phyloP scores from a whole-genome alignment of 2,113 vertebrate species.

The Sapayoa aenigma region DNA sequence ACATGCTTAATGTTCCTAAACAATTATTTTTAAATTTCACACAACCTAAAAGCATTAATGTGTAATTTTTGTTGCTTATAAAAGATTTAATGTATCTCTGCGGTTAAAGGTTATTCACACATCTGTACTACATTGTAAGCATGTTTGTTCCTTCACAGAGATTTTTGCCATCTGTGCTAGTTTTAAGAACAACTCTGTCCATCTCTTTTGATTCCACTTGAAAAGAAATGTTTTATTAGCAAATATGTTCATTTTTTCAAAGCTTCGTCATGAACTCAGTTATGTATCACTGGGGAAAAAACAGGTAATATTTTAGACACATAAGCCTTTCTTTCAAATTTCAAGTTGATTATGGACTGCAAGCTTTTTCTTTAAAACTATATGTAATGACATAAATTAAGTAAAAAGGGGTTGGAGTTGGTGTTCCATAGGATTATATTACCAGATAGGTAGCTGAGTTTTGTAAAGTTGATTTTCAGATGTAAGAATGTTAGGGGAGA shows the following conservation, averaged over 20 bases:
- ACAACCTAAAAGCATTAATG: not conserved
- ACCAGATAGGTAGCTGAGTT: not conserved
- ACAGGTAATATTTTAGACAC: not conserved
- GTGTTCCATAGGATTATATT: not conserved
- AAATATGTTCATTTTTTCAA: not conserved
- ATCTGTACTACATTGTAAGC: not conserved
- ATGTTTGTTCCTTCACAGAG: not conserved
- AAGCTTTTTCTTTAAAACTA: not conserved
- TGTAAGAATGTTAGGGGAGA: not conserved
- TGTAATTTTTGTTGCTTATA: not conserved
- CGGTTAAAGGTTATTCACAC: not conserved
- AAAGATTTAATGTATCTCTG: not conserved
- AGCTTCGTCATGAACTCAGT: not conserved
- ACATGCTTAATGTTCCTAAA: not conserved
- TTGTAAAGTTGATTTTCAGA: not conserved
- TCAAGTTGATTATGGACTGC: not conserved
- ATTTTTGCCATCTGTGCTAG: not conserved
- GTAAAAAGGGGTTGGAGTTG: not conserved
- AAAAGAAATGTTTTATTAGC: not conserved
- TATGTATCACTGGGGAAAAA: not conserved
- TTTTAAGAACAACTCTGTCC: not conserved
- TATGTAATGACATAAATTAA: not conserved
- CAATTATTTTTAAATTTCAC: not conserved
- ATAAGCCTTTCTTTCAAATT: not conserved
- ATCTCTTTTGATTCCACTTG: not conserved